Evolutionary conservation across 1,140 invertebrate genomes (phyloP), one percentile per base, ranked within the genome.

Genomic region (Liolophura sinensis): DNA sequence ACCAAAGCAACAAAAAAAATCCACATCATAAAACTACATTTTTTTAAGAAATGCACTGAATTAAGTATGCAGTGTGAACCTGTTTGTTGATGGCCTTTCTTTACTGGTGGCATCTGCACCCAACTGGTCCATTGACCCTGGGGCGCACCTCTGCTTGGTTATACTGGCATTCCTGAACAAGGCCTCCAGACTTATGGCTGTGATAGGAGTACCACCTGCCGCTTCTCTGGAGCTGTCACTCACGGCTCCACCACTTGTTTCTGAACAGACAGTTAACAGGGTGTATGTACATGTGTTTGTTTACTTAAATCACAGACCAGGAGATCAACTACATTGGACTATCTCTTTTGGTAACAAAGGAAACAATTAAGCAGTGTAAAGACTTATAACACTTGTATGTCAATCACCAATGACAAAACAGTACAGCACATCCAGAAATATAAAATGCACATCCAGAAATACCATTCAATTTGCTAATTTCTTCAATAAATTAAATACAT

Each of bases 91-190:
- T 18, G 18, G 18, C 16, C 20, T 18, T 31, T 24, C 27, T 18
- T 27, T 55, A 61, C 59, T 64, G n/a, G 67, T 56, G 40, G 67
- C 67, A 11, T n/a, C 24, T 68, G n/a, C 27, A n/a, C 31, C 20
- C 47, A 48, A 56, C 18, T 60, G 57, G 20, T 52, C 48, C 25
- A 59, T 27, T 16, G 56, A 18, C 14, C 61, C 40, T 20, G 52
- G 20, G 16, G 61, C 51, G 57, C 61, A 65, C 16, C 57, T 60
- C 51, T 72, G 67, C 40, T 79, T 74, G 22, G 71, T 73, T 24
- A 73, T 51, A 67, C 74, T 79, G 50, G 73, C 76, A 40, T 71
- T 78, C 20, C 75, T 64, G 62, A 81, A 81, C 47, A 81, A 63
- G 9, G 72, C 70, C 54, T 81, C 76, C 27, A 79, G 61, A 64